phyloP scores from a whole-genome alignment of 2,888 invertebrate species.

The Anthrax anthrax region DNA sequence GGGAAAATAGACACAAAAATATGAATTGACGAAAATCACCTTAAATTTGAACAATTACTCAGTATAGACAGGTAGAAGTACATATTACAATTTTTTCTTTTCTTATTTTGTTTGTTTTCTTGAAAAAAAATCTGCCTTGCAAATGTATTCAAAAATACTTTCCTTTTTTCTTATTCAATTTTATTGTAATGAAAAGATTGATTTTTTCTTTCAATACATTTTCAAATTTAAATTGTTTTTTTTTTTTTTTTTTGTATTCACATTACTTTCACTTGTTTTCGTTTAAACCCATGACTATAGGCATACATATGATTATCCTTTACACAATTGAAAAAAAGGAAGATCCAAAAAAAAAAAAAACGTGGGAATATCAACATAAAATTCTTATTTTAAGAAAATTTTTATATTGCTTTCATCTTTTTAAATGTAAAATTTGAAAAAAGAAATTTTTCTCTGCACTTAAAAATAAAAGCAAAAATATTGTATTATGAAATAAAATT shows the following conservation, averaged over 20 bases:
- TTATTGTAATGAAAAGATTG: background rate
- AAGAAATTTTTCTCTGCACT: too few relatives aligned
- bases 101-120: too few relatives aligned
- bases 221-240: too few relatives aligned
- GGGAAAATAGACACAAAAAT: background rate
- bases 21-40: too few relatives aligned
- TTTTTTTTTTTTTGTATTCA: background rate
- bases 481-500: background rate
- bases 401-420: too few relatives aligned
- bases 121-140: conserved; percentile 11
- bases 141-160: conserved; percentile 5
- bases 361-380: conserved; percentile 16
- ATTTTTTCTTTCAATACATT: too few relatives aligned
- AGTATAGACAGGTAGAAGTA: background rate
- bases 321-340: background rate
- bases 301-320: background rate
- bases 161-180: background rate
- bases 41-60: background rate
- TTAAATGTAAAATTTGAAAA: too few relatives aligned
- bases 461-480: too few relatives aligned
- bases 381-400: conserved; percentile 2
- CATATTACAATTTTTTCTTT: background rate
- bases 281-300: background rate
- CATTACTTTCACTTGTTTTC: conserved; percentile 7
- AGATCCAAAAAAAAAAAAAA: background rate